Base-by-base conservation (phyloP, 2,113 vertebrate genomes). In the Coracopsis vasa region DNA sequence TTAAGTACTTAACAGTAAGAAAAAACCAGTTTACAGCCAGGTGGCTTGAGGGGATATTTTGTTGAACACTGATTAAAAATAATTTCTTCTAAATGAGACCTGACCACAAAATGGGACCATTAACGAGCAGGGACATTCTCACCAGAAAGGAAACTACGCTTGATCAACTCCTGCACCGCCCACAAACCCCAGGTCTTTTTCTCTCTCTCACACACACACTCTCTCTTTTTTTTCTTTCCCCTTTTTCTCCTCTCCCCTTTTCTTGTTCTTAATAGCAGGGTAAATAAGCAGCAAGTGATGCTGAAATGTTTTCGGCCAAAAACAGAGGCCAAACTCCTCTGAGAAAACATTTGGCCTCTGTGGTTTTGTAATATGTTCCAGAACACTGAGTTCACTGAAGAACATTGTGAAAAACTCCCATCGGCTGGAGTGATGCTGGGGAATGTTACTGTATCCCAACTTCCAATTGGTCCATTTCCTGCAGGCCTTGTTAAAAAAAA, bases 11-110 rank as follows among this genome's bases (percentile, higher is more conserved):
- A 98, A 97, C 96, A 97, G 96, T 96, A 97, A 96, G 93, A 89
- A 95, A 96, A 93, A 96, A 66, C 66, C 90, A 95, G 96, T 98
- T 98, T 98, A 98, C 95, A 97, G 97, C 97, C 97, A 98, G 98
- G 98, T 98, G 97, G 98, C 98, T 98, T 97, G 96, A 97, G 98
- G 98, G 97, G 97, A 97, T 98, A 98, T 98, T 98, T 98, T 98
- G 97, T 96, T 97, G 97, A 98, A 97, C 92, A 95, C 97, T 98
- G 98, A 98, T 98, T 98, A 98, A 98, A 98, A 98, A 98, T 98
- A 98, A 98, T 98, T 98, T 98, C 98, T 98, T 98, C 98, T 98
- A 98, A 98, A 98, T 98, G 98, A 98, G 98, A 98, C 97, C 97
- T 98, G 97, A 98, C 98, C 98, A 98, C 98, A 98, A 97, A 98